phyloP scores from a whole-genome alignment of 2,888 invertebrate genomes.

The Macropis europaea region DNA sequence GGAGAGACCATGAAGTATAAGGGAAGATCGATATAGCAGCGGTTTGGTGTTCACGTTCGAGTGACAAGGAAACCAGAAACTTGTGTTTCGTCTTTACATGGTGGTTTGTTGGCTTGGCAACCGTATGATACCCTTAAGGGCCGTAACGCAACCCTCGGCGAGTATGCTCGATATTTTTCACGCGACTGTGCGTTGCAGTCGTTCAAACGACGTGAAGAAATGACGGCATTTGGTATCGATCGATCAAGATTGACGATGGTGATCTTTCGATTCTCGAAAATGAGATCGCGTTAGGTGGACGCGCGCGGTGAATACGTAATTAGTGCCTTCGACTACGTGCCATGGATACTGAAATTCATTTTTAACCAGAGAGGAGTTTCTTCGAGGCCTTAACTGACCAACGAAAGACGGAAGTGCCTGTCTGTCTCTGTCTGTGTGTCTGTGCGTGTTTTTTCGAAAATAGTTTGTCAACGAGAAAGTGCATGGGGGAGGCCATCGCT shows the following conservation, averaged over 20 bases:
- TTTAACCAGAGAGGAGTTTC: background rate
- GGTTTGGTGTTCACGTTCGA: slow-evolving; percentile 20
- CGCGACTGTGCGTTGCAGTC: slow-evolving; percentile 32
- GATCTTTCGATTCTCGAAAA: background rate
- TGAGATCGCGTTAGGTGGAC: background rate
- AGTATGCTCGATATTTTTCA: slow-evolving; percentile 18
- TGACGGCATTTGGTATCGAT: background rate
- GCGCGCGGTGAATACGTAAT: slow-evolving; percentile 27
- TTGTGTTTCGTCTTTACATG: slow-evolving; percentile 56
- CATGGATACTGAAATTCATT: slow-evolving; percentile 18
- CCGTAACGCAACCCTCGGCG: slow-evolving; percentile 19
- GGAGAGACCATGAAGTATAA: background rate
- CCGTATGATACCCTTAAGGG: slow-evolving; percentile 56
- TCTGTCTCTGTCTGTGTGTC: background rate
- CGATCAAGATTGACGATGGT: background rate
- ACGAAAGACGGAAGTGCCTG: background rate
- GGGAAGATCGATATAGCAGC: slow-evolving; percentile 32
- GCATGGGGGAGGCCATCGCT: slow-evolving; percentile 71
- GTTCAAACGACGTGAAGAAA: slow-evolving; percentile 17
- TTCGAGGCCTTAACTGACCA: slow-evolving; percentile 15
- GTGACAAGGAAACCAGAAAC: slow-evolving; percentile 29
- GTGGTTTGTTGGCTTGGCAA: slow-evolving; percentile 61
- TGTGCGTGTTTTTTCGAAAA: slow-evolving; percentile 2
- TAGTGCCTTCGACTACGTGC: slow-evolving; percentile 52
- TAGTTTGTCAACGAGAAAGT: slow-evolving; percentile 29